These are phyloP conservation scores for Amazona guildingii DNA, from an alignment of 2,113 vertebrate genomes.

Conservation along the genomic window DNA sequence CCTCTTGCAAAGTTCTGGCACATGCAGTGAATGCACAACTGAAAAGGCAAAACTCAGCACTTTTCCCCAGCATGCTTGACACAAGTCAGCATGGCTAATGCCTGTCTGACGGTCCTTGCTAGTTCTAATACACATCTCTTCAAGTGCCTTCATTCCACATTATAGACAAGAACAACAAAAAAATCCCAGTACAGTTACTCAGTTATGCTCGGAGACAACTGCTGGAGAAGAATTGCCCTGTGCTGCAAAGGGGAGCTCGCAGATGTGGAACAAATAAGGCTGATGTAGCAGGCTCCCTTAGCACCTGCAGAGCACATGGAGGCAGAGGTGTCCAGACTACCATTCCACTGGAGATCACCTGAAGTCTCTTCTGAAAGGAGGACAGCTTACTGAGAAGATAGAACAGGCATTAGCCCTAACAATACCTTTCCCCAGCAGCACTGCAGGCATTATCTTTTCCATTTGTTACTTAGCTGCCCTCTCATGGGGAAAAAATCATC, in stretches of 20 bases:
- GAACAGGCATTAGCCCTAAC: not conserved
- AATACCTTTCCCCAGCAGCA: not conserved
- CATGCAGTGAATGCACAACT: not conserved
- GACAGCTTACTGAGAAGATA: not conserved
- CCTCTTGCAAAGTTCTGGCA: not conserved
- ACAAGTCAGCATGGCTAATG: not conserved
- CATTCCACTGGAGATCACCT: not conserved
- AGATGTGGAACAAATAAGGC: not conserved
- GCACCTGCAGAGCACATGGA: rapidly evolving
- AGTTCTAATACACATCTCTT: not conserved
- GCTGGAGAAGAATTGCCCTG: not conserved
- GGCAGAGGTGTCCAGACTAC: not conserved
- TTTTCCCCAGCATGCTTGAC: not conserved
- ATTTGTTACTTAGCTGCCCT: not conserved
- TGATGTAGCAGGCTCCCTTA: rapidly evolving
- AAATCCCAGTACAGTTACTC: not conserved
- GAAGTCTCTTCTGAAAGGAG: not conserved
- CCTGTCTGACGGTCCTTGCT: not conserved
- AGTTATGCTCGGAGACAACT: not conserved
- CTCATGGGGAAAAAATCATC: not conserved
- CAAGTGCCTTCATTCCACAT: not conserved
- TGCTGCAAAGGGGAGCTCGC: not conserved
- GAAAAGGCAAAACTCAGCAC: not conserved
- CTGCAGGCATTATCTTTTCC: not conserved
- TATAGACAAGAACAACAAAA: not conserved